A percentile compares a stretch with the other conserved stretches of the same genome.
phyloP scores from a whole-genome alignment of 2,797 vertebrate species.

The Pangasius macronema region DNA sequence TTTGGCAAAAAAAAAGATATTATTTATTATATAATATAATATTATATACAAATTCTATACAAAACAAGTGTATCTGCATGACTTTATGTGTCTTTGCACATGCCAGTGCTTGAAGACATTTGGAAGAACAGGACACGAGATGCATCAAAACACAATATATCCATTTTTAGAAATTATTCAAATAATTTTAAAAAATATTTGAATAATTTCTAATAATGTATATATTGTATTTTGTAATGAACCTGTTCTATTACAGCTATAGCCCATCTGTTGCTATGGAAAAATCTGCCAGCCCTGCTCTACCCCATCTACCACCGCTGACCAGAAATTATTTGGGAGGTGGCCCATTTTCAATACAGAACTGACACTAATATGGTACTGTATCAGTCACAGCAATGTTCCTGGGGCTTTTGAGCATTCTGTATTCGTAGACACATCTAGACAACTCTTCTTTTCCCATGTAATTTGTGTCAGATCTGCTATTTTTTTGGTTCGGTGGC shows the following conservation, averaged over 20 bases:
- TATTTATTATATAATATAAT: background rate
- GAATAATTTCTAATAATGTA: background rate
- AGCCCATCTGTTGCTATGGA: background rate
- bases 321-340: conserved; percentile 2
- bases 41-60: background rate
- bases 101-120: background rate
- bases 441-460: background rate
- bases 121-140: background rate
- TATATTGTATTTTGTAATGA: background rate
- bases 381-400: background rate
- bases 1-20: background rate
- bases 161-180: too few relatives aligned
- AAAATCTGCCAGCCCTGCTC: background rate
- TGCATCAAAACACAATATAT: too few relatives aligned
- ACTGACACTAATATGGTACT: background rate
- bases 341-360: background rate
- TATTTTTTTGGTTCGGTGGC: background rate
- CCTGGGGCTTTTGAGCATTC: background rate
- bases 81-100: background rate
- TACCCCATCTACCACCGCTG: background rate
- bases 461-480: background rate
- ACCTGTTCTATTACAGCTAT: background rate
- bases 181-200: background rate
- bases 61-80: background rate
- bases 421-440: background rate